Evolutionary conservation across 2,797 vertebrate genomes (phyloP), one percentile per base, ranked within the genome.

Genomic region (Silurus lanzhouensis): DNA sequence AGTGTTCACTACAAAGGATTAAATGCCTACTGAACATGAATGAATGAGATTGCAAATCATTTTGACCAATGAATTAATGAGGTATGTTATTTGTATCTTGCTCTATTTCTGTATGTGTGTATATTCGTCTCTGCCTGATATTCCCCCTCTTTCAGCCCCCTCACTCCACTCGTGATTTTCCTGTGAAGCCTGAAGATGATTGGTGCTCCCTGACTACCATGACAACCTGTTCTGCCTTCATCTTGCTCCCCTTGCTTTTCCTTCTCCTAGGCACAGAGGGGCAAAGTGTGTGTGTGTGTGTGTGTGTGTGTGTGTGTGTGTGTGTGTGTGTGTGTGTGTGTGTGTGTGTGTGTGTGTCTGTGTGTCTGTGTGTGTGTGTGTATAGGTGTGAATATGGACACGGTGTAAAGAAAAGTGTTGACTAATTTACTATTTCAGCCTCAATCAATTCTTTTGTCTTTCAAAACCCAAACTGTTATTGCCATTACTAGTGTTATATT

Each of bases 211-310:
- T 76, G 71, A 87, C 79, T 87, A 74, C 86, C 82, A 84, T 86
- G 79, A 87, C 84, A 89, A 79, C 82, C 75, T 84, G 46, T 25
- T 81, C 82, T 76, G 84, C 63, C 66, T 84, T 80, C 66, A 78
- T 82, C 63, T 60, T 74, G 27, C 22, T 22, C 67, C 63, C 52
- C 25, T 61, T 85, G 66, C 83, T 27, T 74, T 71, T 63, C 55
- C 63, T 61, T 67, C 71, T 71, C 55, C 57, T 63, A 72, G 70
- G 22, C 15, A 88, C 84, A 25, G 27, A 74, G 60, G 55, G 67
- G 67, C 55, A 72, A 48, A 38, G 55, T 75, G 84, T 71, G 58
- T 85, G 48, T 80, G n/a, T 76, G 72, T 82, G 81, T 82, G 85
- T 46, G 63, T 78, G 68, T 72, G n/a, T 72, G 64, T 80, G 46